These are phyloP conservation scores for Hycleus phaleratus DNA, from an alignment of 1,140 invertebrate species.

Conservation along the genomic window DNA sequence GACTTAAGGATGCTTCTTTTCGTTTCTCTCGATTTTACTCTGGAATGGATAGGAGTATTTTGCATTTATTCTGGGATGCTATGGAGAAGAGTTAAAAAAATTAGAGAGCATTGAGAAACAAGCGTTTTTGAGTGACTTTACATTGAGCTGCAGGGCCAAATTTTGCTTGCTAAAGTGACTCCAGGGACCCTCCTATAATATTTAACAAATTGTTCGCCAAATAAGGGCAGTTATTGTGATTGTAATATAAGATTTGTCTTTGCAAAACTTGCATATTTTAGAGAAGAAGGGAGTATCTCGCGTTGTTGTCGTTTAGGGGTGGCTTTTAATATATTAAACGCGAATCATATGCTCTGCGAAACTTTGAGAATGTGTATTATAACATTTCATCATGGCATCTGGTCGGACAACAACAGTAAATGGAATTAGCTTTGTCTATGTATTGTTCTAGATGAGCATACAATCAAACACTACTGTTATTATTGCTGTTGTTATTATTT, in stretches of 20 bases:
- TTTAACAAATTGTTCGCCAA: too few relatives aligned
- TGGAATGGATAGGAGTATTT: too few relatives aligned
- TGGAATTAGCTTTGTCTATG: constrained; percentile 5
- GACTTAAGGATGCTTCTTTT: too few relatives aligned
- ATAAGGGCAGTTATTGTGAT: constrained; percentile 1
- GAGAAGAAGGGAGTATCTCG: not conserved
- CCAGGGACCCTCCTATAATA: too few relatives aligned
- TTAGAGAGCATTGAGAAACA: not conserved
- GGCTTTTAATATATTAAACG: constrained; percentile 19
- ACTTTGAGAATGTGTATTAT: constrained; percentile 20
- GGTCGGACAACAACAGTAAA: constrained; percentile 15
- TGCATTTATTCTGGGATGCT: too few relatives aligned
- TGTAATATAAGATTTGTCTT: constrained; percentile 4
- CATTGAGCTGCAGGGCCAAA: too few relatives aligned
- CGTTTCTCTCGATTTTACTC: too few relatives aligned
- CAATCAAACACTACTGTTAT: too few relatives aligned
- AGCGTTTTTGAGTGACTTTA: not conserved
- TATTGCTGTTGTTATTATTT: too few relatives aligned
- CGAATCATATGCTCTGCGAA: constrained; percentile 17
- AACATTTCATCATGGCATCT: constrained; percentile 19
- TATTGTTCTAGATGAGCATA: too few relatives aligned
- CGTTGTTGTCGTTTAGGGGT: constrained; percentile 10
- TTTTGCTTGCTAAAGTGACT: too few relatives aligned
- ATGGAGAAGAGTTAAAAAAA: not conserved
- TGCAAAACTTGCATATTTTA: not conserved